Evolutionary conservation across 2,888 invertebrate species (phyloP).

Genomic region (Philereme vetulata): DNA sequence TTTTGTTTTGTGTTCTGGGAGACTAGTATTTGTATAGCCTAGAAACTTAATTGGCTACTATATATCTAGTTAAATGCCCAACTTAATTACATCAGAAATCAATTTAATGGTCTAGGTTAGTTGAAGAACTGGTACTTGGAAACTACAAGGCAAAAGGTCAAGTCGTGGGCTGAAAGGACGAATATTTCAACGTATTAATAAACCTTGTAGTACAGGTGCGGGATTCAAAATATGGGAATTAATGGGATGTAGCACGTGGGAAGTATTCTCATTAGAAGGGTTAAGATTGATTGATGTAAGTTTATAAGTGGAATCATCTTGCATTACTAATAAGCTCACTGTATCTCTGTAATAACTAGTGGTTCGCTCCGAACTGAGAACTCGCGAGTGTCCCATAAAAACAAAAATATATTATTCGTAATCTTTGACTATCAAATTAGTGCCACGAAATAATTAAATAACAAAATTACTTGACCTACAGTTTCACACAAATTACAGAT

Average conservation of each 20-base stretch:
- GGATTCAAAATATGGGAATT: not conserved
- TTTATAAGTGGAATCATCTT: no score
- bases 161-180: slow-evolving; percentile 6
- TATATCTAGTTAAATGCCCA: not conserved
- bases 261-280: not conserved
- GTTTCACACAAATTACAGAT: no score
- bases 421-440: no score
- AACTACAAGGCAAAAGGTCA: slow-evolving; percentile 14
- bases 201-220: slow-evolving; percentile 2
- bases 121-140: slow-evolving; percentile 7
- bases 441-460: no score
- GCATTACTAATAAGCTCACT: no score
- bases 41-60: not conserved
- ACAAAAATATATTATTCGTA: no score
- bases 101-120: slow-evolving; percentile 4
- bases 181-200: slow-evolving; percentile 16
- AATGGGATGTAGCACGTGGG: not conserved
- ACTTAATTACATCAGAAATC: not conserved
- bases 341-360: no score
- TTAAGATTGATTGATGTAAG: no score
- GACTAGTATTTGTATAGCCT: not conserved
- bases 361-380: no score
- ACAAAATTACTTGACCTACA: no score
- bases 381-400: no score
- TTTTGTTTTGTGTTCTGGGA: no score